phyloP scores from a whole-genome alignment of 2,888 invertebrate genomes.

The Folsomia manolachei region DNA sequence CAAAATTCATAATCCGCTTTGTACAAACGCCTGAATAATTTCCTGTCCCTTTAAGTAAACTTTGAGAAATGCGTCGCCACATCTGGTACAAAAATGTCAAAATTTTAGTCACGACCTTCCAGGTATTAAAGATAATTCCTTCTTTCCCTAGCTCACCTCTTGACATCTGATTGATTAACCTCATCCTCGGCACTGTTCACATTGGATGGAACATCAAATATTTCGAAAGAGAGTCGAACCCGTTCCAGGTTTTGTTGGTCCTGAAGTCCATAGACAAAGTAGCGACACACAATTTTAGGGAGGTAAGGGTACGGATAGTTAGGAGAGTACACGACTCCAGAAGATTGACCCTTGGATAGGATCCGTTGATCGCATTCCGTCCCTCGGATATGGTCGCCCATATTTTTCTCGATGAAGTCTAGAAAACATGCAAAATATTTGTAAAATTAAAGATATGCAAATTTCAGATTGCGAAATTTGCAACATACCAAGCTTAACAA shows the following conservation, averaged over 20 bases:
- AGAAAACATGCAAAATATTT: not conserved
- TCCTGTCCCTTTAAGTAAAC: conserved; percentile 89
- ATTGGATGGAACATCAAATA: conserved; percentile 82
- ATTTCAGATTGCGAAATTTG: not conserved
- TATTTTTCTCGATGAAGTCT: conserved; percentile 90
- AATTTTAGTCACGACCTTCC: too few species aligned
- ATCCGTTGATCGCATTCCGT: conserved; percentile 99
- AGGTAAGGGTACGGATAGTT: conserved; percentile 95
- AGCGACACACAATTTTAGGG: conserved; percentile 93
- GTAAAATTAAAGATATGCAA: not conserved
- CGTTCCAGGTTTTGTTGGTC: conserved; percentile 94
- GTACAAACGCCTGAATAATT: conserved; percentile 84
- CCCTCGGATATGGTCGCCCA: conserved; percentile 91
- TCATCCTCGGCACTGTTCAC: conserved; percentile 57
- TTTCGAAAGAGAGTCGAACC: conserved; percentile 81
- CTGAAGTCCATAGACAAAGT: conserved; percentile 97
- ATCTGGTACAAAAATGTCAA: conserved; percentile 58
- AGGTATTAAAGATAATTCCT: conserved; percentile 1
- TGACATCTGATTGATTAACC: conserved; percentile 33
- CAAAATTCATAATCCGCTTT: conserved; percentile 92
- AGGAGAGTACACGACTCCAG: conserved; percentile 90
- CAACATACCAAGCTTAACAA: conserved; percentile 90
- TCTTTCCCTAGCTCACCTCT: conserved; percentile 25
- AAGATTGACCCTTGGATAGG: conserved; percentile 86
- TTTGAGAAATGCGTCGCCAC: conserved; percentile 86